Percentiles rank a stretch among this genome's conserved stretches.
Evolutionary conservation across 2,888 invertebrate species (phyloP).

Genomic region (Zonitis immaculata): DNA sequence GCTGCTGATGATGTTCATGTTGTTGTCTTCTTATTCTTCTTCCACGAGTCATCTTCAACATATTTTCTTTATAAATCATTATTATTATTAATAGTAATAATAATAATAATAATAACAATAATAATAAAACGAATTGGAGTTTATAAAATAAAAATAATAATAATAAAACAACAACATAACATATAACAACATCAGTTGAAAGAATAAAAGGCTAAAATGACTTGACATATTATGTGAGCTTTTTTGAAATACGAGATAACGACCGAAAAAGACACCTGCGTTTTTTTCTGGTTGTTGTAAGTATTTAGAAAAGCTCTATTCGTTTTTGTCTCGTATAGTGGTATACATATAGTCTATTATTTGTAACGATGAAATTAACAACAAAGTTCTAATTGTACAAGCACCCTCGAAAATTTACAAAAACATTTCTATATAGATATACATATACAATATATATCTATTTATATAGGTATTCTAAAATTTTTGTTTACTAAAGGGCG

Average conservation of each 20-base stretch:
- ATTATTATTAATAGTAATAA: neutral
- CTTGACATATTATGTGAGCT: neutral
- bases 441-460: too few species aligned
- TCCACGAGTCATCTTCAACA: constrained; percentile 8
- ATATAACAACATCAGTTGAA: neutral
- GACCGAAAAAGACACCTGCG: neutral
- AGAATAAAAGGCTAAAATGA: neutral
- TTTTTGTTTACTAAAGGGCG: constrained; percentile 16
- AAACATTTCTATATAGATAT: constrained; percentile 3
- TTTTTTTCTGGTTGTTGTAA: neutral
- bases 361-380: constrained; percentile 31
- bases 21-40: constrained; percentile 5
- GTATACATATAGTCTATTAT: too few species aligned
- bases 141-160: too few species aligned
- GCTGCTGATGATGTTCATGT: constrained; percentile 21
- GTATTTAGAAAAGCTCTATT: neutral
- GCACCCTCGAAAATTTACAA: neutral
- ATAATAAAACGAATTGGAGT: neutral
- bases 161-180: too few species aligned
- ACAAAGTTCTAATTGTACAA: constrained; percentile 26
- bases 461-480: too few species aligned
- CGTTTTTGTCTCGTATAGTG: neutral
- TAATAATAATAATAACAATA: neutral
- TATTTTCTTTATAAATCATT: neutral
- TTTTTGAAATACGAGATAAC: neutral